phyloP scores from a whole-genome alignment of 2,888 invertebrate genomes.

The Amiota mariae region DNA sequence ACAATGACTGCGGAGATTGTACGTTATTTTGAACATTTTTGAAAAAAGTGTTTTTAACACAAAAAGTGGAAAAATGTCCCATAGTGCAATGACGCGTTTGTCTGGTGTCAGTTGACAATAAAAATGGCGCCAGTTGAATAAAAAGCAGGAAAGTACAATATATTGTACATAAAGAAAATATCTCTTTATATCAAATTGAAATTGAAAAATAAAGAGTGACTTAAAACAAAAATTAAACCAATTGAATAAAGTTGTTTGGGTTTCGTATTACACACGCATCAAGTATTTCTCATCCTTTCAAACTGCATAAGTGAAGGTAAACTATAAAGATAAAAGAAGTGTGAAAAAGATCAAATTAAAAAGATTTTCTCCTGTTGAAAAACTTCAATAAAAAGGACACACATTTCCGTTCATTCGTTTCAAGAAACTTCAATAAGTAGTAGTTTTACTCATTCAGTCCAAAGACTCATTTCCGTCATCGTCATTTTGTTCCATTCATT shows the following conservation, averaged over 20 bases:
- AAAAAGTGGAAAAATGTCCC: too few relatives aligned
- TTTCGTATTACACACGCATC: slow-evolving; percentile 10
- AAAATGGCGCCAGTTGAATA: slow-evolving; percentile 7
- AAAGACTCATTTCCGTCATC: not conserved
- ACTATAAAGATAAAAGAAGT: too few relatives aligned
- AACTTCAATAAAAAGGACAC: not conserved
- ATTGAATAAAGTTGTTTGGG: slow-evolving; percentile 24
- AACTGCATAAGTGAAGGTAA: too few relatives aligned
- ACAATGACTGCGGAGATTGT: too few relatives aligned
- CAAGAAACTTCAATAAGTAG: slow-evolving; percentile 1
- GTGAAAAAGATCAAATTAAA: not conserved
- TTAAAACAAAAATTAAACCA: not conserved
- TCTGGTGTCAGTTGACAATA: slow-evolving; percentile 14
- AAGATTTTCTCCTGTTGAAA: not conserved
- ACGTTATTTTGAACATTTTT: too few relatives aligned
- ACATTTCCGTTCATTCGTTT: slow-evolving; percentile 11
- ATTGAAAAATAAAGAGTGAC: too few relatives aligned
- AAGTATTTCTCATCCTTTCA: too few relatives aligned
- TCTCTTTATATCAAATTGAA: too few relatives aligned
- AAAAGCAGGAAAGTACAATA: too few relatives aligned
- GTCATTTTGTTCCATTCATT: not conserved
- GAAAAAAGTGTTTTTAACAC: too few relatives aligned
- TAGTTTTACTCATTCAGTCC: not conserved
- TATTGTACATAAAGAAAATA: too few relatives aligned
- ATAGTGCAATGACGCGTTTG: slow-evolving; percentile 29